These are phyloP conservation scores for Brachionus rotundiformis DNA, from an alignment of 1,140 invertebrate genomes.

Conservation along the genomic window DNA sequence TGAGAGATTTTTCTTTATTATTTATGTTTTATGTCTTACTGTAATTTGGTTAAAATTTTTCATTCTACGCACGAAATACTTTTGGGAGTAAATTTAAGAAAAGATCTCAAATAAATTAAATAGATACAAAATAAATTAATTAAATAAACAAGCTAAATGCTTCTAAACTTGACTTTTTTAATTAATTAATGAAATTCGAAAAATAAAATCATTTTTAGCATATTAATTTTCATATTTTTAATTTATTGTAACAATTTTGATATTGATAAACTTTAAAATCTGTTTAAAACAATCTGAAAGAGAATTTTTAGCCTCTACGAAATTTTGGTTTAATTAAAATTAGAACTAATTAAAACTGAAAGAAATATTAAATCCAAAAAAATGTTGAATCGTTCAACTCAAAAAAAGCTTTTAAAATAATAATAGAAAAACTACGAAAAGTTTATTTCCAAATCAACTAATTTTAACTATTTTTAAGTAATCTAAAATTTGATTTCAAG, in stretches of 20 bases:
- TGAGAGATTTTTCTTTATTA: background rate
- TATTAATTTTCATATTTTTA: too few species aligned
- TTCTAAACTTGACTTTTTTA: background rate
- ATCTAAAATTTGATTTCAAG: background rate
- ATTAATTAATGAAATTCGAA: background rate
- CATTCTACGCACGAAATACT: background rate
- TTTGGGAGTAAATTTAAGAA: background rate
- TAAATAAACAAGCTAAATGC: background rate
- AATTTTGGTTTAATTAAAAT: too few species aligned
- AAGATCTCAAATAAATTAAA: constrained; percentile 1
- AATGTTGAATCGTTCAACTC: background rate
- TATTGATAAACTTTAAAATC: too few species aligned
- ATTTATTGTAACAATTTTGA: too few species aligned
- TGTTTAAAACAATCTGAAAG: too few species aligned
- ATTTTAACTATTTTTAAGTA: background rate
- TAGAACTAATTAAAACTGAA: too few species aligned
- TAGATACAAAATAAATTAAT: background rate
- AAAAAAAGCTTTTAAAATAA: background rate
- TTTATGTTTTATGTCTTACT: background rate
- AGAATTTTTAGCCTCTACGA: too few species aligned
- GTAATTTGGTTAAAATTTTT: background rate
- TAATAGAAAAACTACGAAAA: background rate
- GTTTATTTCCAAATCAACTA: background rate
- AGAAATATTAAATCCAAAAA: too few species aligned
- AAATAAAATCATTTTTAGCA: too few species aligned